Base-by-base conservation (phyloP, 2,888 invertebrate species). In the Pseudeuparius sepicola region DNA sequence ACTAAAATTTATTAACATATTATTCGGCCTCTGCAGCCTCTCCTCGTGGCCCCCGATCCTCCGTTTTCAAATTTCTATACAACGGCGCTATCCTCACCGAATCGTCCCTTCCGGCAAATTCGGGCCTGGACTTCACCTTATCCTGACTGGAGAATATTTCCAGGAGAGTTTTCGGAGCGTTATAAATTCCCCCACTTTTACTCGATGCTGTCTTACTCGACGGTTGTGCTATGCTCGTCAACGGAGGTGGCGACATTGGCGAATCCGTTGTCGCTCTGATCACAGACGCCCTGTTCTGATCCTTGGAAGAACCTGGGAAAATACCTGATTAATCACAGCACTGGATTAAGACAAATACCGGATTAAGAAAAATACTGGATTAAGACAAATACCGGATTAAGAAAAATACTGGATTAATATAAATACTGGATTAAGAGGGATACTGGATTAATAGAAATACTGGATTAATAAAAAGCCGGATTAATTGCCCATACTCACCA, bases 191-290 rank as follows among this genome's bases (percentile, higher is more conserved):
- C 3, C 56, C 55, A 10, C 44, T 42, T 20, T 37, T 34, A 7
- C 29, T 41, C 18, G 52, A 50, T 4, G 41, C 34, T n/a, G n/a
- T n/a, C 17, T 47, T 48, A 4, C 53, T 50, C 17, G 52, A 39
- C 2, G 57, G 49, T 2, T 55, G 45, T 4, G 52, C 51, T 30
- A 60, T 54, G 37, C 51, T 59, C 1, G 60, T 44, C 27, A 63
- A 39, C 3, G 79, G 75, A 1, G 82, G 81, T 0, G 87, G 87
- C 0, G 88, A 88, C 59, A 87, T 73, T 0, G 87, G 87, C 0
- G 87, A 87, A 57, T 88, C 88, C 0, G 86, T 85, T 0, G 84
- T 85, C 2, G 86, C 81, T 31, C 86, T 65, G 39, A 78, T 73
- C 1, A 77, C 71, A 5, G 72, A 64, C 1, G 66, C 61, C 24